Evolutionary conservation across 2,888 invertebrate genomes (phyloP), one percentile per base, ranked within the genome.

Genomic region (Cecidostiba fungosa): DNA sequence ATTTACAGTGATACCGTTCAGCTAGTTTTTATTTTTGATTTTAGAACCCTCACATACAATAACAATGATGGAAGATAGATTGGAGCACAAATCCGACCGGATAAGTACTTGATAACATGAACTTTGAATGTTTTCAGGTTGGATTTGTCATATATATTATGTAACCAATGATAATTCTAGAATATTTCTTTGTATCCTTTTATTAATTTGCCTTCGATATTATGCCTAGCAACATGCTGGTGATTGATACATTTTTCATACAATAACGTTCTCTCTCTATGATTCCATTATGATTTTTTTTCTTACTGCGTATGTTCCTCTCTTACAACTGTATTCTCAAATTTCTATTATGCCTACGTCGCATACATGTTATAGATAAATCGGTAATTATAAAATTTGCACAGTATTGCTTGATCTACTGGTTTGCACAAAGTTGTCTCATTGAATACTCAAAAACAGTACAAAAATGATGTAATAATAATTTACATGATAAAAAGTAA

Each of bases 31-130:
- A 86, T 84, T 87, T 88, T 88, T 90, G 89, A 89, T 91, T 89
- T 90, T 88, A 89, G 88, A 89, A 88, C 86, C 89, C 88, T 89
- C 88, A 89, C 88, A 89, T 32, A 39, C 32, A 88, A 87, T 89
- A 90, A 91, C 90, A 89, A 87, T 89, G 85, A 89, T 86, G 88
- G 82, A 90, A 89, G 88, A 88, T 89, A 88, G 84, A 74, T 85
- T 86, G 85, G 86, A 89, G 88, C 69, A 88, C 82, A 82, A 89
- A 89, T 89, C 88, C 87, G 74, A 86, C 84, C 70, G 86, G 82
- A 85, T 90, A 89, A 90, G 89, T 90, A 90, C 90, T 83, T 78
- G 89, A 85, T 88, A 88, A 89, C 85, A 88, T 88, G 87, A 87
- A 87, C 83, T 85, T 88, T 82, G 86, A 85, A 80, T 84, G 66